Evolutionary conservation across 2,888 invertebrate species (phyloP), one percentile per base, ranked within the genome.

Genomic region (Cephus pulcher): DNA sequence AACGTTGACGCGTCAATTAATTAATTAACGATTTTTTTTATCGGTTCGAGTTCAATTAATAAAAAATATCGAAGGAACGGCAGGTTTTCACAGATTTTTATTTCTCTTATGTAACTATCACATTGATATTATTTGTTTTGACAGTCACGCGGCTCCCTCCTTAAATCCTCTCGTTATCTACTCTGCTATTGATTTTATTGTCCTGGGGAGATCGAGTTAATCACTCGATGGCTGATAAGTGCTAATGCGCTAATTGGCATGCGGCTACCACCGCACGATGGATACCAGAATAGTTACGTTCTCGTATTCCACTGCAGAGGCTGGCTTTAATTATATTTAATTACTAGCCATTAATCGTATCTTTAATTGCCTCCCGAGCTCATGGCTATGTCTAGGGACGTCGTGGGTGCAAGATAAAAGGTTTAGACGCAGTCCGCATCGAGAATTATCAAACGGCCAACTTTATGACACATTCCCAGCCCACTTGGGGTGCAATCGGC

Each of bases 211-310:
- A 79, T 78, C 80, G 83, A 83, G 76, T 12, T 71, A 71, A 71
- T 73, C 34, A 33, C 56, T 77, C 73, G 74, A 71, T 40, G 6
- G n/a, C 56, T 56, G 73, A 77, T 77, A 77, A 86, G 87, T 82
- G 85, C 80, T 83, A 84, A 87, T 79, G 83, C 84, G 86, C 88
- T 87, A 88, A 87, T 88, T 87, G 88, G 87, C 84, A 82, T 83
- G 78, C 85, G 78, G 77, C 77, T 80, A 75, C 81, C 78, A 75
- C 79, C 75, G 35, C 74, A 12, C 74, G 74, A 81, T 76, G 34
- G 33, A 71, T 71, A 71, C 32, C 32, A 12, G 71, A 56, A 56
- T 56, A 9, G 56, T 56, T 56, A 56, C 23, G 11, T 73, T 56
- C 37, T 79, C 81, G 34, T 33, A 77, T 74, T 70, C 74, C 78